Evolutionary conservation across 2,113 vertebrate genomes (phyloP), one percentile per base, ranked within the genome.

Genomic region (Bos javanicus): DNA sequence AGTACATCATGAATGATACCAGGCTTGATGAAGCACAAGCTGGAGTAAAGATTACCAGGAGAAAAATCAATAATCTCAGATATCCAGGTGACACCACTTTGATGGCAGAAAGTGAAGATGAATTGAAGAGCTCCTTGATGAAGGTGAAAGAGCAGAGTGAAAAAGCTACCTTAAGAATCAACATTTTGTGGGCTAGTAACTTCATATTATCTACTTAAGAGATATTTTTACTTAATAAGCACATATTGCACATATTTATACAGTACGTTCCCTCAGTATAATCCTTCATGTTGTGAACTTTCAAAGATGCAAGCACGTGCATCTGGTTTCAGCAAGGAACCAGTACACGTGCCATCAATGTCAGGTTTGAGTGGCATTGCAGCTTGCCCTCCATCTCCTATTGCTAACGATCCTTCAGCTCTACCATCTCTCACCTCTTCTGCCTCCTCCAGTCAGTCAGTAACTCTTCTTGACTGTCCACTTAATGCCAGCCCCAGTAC

Each of bases 321-420:
- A 21, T 36, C 64, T 71, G 17, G n/a, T 71, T 36, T n/a, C n/a
- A 36, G 64, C n/a, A 36, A 71, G n/a, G 17, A 71, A 71, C 17
- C 64, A 36, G 64, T 5, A 71, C 64, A 2, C 5, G 4, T 21
- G 17, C 2, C n/a, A 36, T 21, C n/a, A 71, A 0, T 0, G 9
- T 36, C 17, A 71, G 4, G n/a, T 71, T 36, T 71, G 64, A 36
- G n/a, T 36, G n/a, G 36, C 21, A 21, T 1, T 21, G n/a, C n/a
- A 71, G 9, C n/a, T 6, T 71, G 9, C 64, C 64, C 7, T 36
- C 17, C n/a, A 6, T 71, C 17, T 5, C 64, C 9, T 71, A 0
- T 5, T 67, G 17, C 64, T 71, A 21, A 36, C 0, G 1, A 71
- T 36, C n/a, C 64, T 21, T 71, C 17, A 1, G 4, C 36, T 36